These are phyloP conservation scores for Eupeodes latifasciatus DNA, from an alignment of 2,888 invertebrate genomes.

Conservation along the genomic window DNA sequence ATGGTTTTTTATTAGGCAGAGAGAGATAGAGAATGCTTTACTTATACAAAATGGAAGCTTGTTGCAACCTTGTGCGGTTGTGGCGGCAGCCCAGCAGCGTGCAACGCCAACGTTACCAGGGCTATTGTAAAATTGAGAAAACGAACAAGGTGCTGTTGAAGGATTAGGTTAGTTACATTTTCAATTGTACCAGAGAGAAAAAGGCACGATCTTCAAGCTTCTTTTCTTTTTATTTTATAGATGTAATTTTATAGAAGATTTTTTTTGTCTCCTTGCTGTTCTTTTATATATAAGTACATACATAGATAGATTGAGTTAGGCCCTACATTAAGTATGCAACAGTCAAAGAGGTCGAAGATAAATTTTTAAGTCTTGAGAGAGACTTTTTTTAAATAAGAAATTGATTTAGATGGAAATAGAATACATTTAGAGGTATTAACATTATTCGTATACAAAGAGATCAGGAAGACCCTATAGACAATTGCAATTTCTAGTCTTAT, in stretches of 20 bases:
- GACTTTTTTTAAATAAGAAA: not conserved
- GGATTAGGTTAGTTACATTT: constrained; percentile 67
- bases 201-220: constrained; percentile 34
- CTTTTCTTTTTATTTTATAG: not conserved
- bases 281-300: not conserved
- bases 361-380: not conserved
- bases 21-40: not conserved
- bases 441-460: too few relatives aligned
- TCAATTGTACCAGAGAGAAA: constrained; percentile 29
- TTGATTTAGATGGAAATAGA: not conserved
- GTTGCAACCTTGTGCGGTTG: constrained; percentile 36
- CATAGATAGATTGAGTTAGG: not conserved
- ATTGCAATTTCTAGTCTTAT: too few relatives aligned
- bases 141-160: constrained; percentile 30
- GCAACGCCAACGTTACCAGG: not conserved
- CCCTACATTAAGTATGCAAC: not conserved
- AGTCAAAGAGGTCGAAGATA: not conserved
- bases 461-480: not conserved
- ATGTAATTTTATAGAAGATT: not conserved
- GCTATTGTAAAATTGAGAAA: constrained; percentile 40
- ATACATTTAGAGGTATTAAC: not conserved
- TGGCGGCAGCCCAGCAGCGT: not conserved
- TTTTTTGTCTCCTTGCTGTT: not conserved
- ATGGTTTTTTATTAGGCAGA: constrained; percentile 19
- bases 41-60: not conserved